Evolutionary conservation across 2,797 vertebrate species (phyloP).

Genomic region (Pseudochirops cupreus): DNA sequence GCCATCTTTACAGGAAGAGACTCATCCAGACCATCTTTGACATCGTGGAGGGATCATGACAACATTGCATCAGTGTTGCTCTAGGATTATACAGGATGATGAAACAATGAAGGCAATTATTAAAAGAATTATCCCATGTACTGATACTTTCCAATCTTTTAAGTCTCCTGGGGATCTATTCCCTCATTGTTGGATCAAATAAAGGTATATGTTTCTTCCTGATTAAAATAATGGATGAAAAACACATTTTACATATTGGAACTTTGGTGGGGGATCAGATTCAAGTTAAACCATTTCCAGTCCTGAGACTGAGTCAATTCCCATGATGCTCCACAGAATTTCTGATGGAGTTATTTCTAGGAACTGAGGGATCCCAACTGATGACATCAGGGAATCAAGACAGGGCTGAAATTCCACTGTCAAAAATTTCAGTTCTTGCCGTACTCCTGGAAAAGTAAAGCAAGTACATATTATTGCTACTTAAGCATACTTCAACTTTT

Average conservation of each 20-base stretch:
- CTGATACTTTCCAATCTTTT: conserved; percentile 51
- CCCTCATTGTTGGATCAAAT: conserved; percentile 58
- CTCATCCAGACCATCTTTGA: not conserved
- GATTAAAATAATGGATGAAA: conserved; percentile 60
- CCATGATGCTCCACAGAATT: conserved; percentile 8
- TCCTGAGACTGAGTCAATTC: not conserved
- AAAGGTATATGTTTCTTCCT: conserved; percentile 64
- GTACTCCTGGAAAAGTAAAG: not conserved
- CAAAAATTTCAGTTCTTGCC: not conserved
- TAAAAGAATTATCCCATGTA: conserved; percentile 50
- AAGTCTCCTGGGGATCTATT: conserved; percentile 62
- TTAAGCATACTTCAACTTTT: not conserved
- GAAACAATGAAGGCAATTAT: not conserved
- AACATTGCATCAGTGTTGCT: not conserved
- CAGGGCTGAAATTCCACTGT: not conserved
- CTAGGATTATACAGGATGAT: not conserved
- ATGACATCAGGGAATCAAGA: not conserved
- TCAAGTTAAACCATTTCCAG: conserved; percentile 9
- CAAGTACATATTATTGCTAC: not conserved
- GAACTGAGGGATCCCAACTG: conserved; percentile 24
- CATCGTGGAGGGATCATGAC: not conserved
- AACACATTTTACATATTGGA: conserved; percentile 45
- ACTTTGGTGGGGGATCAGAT: conserved; percentile 33
- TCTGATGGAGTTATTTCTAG: conserved; percentile 45
- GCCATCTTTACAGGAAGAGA: not conserved